These are phyloP conservation scores for Prochilodus magdalenae DNA, from an alignment of 2,113 vertebrate genomes.

Conservation along the genomic window DNA sequence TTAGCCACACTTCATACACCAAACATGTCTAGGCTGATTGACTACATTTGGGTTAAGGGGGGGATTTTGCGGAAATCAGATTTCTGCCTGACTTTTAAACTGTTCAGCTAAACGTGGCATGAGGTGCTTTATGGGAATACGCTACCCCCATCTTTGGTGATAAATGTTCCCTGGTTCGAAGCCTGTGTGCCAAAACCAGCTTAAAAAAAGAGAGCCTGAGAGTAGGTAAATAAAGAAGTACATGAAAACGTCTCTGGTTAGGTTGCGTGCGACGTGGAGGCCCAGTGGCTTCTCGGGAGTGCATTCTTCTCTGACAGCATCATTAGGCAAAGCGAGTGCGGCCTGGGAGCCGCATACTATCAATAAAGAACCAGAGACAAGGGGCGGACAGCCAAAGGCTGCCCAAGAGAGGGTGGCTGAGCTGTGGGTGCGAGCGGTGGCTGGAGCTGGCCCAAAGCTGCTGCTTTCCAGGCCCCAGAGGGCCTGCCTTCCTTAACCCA, in stretches of 20 bases:
- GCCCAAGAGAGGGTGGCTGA: conserved; percentile 50
- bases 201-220: neutral
- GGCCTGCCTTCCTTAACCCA: conserved; percentile 27
- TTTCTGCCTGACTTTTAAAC: neutral
- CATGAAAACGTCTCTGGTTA: conserved; percentile 55
- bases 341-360: conserved; percentile 55
- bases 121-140: conserved; percentile 18
- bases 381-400: conserved; percentile 57
- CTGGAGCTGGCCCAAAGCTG: conserved; percentile 48
- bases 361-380: conserved; percentile 59
- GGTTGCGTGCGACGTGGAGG: conserved; percentile 54
- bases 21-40: neutral
- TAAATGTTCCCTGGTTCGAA: conserved; percentile 26
- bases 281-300: conserved; percentile 56
- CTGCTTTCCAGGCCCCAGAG: conserved; percentile 43
- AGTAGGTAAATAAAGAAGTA: conserved; percentile 50
- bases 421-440: conserved; percentile 54
- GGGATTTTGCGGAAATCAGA: neutral
- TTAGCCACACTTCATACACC: neutral
- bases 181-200: conserved; percentile 12
- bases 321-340: conserved; percentile 61
- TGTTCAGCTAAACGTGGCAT: neutral
- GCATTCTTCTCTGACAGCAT: conserved; percentile 71
- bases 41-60: neutral
- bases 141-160: conserved; percentile 18